Percentiles rank a stretch among this genome's conserved stretches.
These are phyloP conservation scores for Bombus consobrinus DNA, from an alignment of 1,140 invertebrate genomes.

Conservation along the genomic window DNA sequence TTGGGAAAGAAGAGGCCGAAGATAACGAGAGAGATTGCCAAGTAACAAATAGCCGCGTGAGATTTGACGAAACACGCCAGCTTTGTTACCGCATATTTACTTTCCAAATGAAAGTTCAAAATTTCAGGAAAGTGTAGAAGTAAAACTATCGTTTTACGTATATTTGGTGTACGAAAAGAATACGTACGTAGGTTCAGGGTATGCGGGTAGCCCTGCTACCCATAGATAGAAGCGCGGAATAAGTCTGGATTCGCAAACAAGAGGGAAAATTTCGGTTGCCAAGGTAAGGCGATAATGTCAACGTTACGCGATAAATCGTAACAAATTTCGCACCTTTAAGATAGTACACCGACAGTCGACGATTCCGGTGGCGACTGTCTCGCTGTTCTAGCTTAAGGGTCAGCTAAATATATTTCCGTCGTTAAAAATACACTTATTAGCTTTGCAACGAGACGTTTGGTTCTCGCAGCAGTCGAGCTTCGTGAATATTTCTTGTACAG, in stretches of 20 bases:
- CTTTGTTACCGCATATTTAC: too few relatives aligned
- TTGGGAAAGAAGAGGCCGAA: not conserved
- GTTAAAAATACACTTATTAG: slow-evolving; percentile 37
- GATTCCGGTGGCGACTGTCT: not conserved
- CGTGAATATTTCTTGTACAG: not conserved
- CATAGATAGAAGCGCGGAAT: too few relatives aligned
- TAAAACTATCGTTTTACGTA: too few relatives aligned
- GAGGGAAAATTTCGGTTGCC: not conserved
- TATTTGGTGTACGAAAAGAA: too few relatives aligned
- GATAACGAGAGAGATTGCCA: not conserved
- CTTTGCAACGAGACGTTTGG: not conserved
- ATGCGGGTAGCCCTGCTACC: too few relatives aligned
- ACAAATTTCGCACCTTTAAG: not conserved
- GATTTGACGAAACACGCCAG: not conserved
- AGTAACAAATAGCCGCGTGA: not conserved
- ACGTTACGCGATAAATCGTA: not conserved
- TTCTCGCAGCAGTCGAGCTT: not conserved
- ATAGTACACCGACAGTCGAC: not conserved
- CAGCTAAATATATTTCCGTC: slow-evolving; percentile 15
- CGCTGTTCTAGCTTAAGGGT: not conserved
- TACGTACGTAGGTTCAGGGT: too few relatives aligned
- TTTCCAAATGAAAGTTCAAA: too few relatives aligned
- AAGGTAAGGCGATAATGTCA: not conserved
- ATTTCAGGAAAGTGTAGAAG: too few relatives aligned
- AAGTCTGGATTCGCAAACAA: not conserved